A percentile compares a stretch with the other conserved stretches of the same genome.
Evolutionary conservation across 2,113 vertebrate genomes (phyloP).

Genomic region (Clarias gariepinus): DNA sequence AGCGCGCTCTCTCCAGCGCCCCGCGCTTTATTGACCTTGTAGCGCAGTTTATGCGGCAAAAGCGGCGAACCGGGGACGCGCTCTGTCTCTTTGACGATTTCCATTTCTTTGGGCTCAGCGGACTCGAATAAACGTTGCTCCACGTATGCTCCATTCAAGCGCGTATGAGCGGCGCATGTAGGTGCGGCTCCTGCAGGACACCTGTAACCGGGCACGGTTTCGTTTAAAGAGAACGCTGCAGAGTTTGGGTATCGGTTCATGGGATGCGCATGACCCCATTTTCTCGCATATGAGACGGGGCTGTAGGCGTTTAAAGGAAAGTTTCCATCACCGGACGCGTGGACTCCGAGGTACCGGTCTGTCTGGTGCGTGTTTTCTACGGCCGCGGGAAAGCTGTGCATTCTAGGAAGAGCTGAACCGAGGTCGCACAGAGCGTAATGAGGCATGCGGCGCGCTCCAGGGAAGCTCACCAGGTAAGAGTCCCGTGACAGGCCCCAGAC

Average conservation of each 20-base stretch:
- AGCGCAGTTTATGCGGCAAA: conserved; percentile 61
- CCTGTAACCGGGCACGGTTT: neutral
- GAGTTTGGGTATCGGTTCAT: neutral
- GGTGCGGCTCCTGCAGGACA: neutral
- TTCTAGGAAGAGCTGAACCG: neutral
- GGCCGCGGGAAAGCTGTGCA: neutral
- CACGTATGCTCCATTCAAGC: neutral
- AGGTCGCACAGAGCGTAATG: conserved; percentile 1
- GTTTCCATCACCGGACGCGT: neutral
- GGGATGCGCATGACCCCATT: neutral
- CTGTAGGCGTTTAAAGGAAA: neutral
- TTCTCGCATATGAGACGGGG: neutral
- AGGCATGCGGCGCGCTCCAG: neutral
- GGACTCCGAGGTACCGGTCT: neutral
- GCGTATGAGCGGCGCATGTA: neutral
- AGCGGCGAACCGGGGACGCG: neutral
- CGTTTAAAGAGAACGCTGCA: neutral
- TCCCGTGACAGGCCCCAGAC: neutral
- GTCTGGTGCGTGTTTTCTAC: neutral
- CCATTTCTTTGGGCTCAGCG: neutral
- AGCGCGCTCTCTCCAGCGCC: neutral
- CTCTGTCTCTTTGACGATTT: neutral
- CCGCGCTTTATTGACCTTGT: conserved; percentile 44
- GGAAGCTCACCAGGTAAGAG: neutral
- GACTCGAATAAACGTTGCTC: neutral